phyloP scores from a whole-genome alignment of 2,888 invertebrate genomes.

The Buathra laborator region DNA sequence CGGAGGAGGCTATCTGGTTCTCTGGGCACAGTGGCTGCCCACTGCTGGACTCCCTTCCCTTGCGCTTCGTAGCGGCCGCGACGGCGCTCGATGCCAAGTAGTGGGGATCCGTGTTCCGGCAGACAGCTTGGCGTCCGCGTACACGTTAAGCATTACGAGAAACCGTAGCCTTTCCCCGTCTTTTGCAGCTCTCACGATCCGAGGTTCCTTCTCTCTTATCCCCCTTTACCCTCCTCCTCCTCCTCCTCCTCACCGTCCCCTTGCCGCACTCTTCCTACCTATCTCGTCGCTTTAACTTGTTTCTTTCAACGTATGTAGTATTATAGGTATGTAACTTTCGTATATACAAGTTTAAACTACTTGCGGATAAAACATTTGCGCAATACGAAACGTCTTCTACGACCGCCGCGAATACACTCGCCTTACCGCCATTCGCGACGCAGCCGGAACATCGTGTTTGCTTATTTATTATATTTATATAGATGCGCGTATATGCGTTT shows the following conservation, averaged over 20 bases:
- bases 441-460: background rate
- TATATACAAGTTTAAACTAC: background rate
- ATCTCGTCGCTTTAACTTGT: slow-evolving; percentile 1
- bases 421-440: background rate
- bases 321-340: slow-evolving; percentile 18
- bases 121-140: slow-evolving; percentile 85
- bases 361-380: slow-evolving; percentile 1
- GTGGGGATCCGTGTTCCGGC: slow-evolving; percentile 79
- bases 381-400: background rate
- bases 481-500: slow-evolving; percentile 1
- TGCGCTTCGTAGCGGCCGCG: slow-evolving; percentile 10
- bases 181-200: slow-evolving; percentile 65
- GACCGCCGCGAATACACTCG: background rate
- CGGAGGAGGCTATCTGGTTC: background rate
- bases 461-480: slow-evolving; percentile 20
- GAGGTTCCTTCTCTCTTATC: slow-evolving; percentile 67
- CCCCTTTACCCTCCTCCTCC: slow-evolving; percentile 32
- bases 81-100: slow-evolving; percentile 63
- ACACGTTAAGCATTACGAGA: slow-evolving; percentile 80
- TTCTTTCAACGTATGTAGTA: slow-evolving; percentile 11
- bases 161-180: slow-evolving; percentile 77
- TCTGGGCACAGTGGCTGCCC: slow-evolving; percentile 36
- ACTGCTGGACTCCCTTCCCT: slow-evolving; percentile 38
- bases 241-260: background rate
- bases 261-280: background rate